Evolutionary conservation across 2,888 invertebrate genomes (phyloP), one percentile per base, ranked within the genome.

Genomic region (Torymus tubicola): DNA sequence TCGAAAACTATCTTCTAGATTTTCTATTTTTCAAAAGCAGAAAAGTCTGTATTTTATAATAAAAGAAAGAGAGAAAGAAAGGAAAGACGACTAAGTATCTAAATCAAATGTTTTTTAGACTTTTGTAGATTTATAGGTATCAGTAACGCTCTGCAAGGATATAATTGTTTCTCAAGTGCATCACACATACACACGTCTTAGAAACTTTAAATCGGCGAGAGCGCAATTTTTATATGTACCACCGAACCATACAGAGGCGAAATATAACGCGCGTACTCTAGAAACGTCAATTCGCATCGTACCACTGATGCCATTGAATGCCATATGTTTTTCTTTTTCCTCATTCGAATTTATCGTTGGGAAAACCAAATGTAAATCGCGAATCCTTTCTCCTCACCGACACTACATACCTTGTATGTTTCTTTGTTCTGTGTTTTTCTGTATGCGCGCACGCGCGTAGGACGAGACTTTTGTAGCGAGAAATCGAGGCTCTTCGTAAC

Each of bases 21-120:
- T 57, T 74, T 81, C 53, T 78, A 74, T 71, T 81, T 74, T 78
- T 60, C 70, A 67, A 67, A 71, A 67, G 18, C 14, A 42, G 31
- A 61, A 21, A 77, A 81, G 53, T 78, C 70, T 78, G 65, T 53
- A 68, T 76, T 77, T 77, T 63, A 31, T 72, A 69, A 72, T 21
- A 65, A 69, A 67, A 72, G 12, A 67, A 60, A 1, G 42, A 24
- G 53, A 31, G 31, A 31, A 31, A 31, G 31, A 42, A 42, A 42
- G 42, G 8, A 42, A 42, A 42, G 42, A 42, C 42, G 8, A 42
- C 42, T 42, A 42, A 8, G 42, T 42, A 42, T 42, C 42, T 42
- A 80, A 80, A 70, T 80, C 52, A 52, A 76, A 68, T 73, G 50
- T 42, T 81, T 78, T 74, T 64, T 65, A 78, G 11, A 70, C 60